These are phyloP conservation scores for Drosophila nasuta DNA, from an alignment of 1,140 invertebrate species.

Conservation along the genomic window DNA sequence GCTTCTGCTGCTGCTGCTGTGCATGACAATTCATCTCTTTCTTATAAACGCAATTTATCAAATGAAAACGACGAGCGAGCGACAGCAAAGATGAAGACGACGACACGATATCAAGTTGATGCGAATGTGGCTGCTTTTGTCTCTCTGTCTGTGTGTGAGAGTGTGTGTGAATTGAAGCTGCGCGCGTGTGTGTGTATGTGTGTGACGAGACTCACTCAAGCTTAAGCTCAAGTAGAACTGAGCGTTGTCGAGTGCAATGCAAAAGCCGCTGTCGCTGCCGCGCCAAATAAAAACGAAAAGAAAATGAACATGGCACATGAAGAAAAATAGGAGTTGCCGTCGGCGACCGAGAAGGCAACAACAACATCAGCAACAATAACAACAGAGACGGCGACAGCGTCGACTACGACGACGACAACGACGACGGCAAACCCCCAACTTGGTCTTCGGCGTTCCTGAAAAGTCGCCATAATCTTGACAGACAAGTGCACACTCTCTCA, in stretches of 20 bases:
- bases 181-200: background rate
- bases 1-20: conserved; percentile 68
- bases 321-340: conserved; percentile 83
- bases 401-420: conserved; percentile 24
- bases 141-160: conserved; percentile 12
- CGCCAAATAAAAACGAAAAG: conserved; percentile 16
- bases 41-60: conserved; percentile 85
- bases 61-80: conserved; percentile 84
- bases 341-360: conserved; percentile 49
- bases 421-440: conserved; percentile 30
- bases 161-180: conserved; percentile 29
- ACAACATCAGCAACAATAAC: conserved; percentile 15
- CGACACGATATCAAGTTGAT: conserved; percentile 80
- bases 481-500: conserved; percentile 70
- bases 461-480: conserved; percentile 81
- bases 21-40: conserved; percentile 85
- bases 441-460: conserved; percentile 51
- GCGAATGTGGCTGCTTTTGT: conserved; percentile 31
- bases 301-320: conserved; percentile 72
- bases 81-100: conserved; percentile 84
- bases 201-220: conserved; percentile 60
- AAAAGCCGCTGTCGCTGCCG: conserved; percentile 10
- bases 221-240: conserved; percentile 53
- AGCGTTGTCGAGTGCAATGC: conserved; percentile 28
- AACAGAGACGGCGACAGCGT: background rate